These are phyloP conservation scores for Synergus japonicus DNA, from an alignment of 2,888 invertebrate genomes.

Conservation along the genomic window DNA sequence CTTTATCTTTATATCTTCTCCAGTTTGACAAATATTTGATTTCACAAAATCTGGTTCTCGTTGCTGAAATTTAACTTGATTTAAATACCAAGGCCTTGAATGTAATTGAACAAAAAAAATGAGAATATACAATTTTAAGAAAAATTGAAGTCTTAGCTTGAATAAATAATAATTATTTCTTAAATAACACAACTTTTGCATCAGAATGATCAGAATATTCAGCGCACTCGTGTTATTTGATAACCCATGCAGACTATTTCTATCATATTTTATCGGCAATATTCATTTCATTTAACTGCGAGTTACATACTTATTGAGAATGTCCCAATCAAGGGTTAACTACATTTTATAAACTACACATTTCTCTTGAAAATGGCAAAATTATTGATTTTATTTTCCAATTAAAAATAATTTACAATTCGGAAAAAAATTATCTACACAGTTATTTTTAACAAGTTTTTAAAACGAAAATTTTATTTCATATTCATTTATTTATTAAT, in stretches of 20 bases:
- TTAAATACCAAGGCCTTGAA: too few species aligned
- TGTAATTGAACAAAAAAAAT: too few species aligned
- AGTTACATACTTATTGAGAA: constrained; percentile 4
- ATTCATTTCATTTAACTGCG: constrained; percentile 9
- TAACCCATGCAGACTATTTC: constrained; percentile 47
- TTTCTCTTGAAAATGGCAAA: neutral
- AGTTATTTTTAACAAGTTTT: too few species aligned
- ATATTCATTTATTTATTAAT: too few species aligned
- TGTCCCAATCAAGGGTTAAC: neutral
- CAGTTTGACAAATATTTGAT: too few species aligned
- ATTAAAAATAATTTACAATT: neutral
- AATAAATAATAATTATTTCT: constrained; percentile 15
- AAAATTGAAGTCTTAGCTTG: constrained; percentile 1
- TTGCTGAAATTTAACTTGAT: too few species aligned
- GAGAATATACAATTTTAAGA: neutral
- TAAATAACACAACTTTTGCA: constrained; percentile 13
- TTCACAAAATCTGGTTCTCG: too few species aligned
- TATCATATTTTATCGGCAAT: constrained; percentile 47
- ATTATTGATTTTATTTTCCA: neutral
- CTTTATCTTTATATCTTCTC: too few species aligned
- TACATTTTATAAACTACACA: too few species aligned
- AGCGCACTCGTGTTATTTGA: constrained; percentile 30
- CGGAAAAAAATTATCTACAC: too few species aligned
- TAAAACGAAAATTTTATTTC: too few species aligned
- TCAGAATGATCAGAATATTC: constrained; percentile 35